Percentiles rank a stretch among this genome's conserved stretches.
These are phyloP conservation scores for Eunapius fragilis DNA, from an alignment of 37 sponge, comb jelly and placozoan species.

Conservation along the genomic window DNA sequence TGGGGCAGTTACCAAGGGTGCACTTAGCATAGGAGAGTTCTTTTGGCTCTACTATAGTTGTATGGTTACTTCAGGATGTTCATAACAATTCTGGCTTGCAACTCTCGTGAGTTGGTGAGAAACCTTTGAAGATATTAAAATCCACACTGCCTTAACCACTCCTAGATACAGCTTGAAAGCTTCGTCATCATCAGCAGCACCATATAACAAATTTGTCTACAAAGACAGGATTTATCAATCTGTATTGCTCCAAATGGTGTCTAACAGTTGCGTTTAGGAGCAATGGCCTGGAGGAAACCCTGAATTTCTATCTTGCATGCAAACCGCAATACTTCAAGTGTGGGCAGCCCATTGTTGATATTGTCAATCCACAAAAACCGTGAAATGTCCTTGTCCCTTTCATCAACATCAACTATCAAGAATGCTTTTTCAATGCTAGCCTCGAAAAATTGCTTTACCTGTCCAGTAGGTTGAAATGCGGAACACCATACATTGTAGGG, in stretches of 20 bases:
- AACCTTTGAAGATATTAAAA: constrained; percentile 30
- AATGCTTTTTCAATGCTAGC: constrained; percentile 37
- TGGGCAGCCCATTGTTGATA: background rate
- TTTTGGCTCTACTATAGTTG: background rate
- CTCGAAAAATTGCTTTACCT: too few relatives aligned
- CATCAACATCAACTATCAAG: background rate
- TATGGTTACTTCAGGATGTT: background rate
- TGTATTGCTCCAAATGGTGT: constrained; percentile 19
- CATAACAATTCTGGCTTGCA: background rate
- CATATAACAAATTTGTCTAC: background rate
- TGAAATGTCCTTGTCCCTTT: constrained; percentile 6
- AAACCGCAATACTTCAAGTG: constrained; percentile 1
- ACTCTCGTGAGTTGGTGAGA: background rate
- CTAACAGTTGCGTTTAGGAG: constrained; percentile 22
- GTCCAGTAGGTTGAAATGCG: too few relatives aligned
- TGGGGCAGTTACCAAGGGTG: background rate
- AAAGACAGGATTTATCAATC: background rate
- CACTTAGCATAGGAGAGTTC: background rate
- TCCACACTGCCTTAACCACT: background rate
- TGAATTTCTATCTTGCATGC: constrained; percentile 12
- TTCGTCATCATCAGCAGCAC: constrained; percentile 9
- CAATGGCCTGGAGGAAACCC: constrained; percentile 19
- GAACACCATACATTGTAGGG: too few relatives aligned
- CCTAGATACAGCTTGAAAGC: constrained; percentile 26
- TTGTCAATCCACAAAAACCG: constrained; percentile 31